Base-by-base conservation (phyloP, 2,888 invertebrate species). In the Odontocolon sp. region DNA sequence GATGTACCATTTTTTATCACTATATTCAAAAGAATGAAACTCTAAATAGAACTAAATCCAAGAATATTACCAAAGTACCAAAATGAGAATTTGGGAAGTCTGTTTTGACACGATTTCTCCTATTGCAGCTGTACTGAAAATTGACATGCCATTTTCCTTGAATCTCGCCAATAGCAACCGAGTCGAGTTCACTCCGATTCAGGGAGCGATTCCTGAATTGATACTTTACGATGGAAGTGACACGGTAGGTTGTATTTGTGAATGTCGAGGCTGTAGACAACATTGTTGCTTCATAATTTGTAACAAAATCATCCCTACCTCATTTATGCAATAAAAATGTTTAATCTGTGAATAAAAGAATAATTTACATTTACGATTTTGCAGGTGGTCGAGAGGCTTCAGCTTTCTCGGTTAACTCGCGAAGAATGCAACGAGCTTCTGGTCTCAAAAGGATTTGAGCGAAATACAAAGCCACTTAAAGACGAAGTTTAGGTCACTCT, bases 351-450 rank as follows among this genome's bases (percentile, higher is more conserved):
- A 42, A 23, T 9, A 5, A 67, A 6, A 36, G 28, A 57, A 63
- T 52, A 11, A 45, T 31, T 42, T 47, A 59, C 38, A 69, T 69
- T 69, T 74, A 63, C 33, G 14, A 40, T 57, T 36, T 86, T 87
- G 2, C 78, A 92, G 83, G 94, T 94, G 88, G 87, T 95, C 4
- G 94, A 95, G 86, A 92, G 94, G 77, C 85, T 95, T 52, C 89
- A 91, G 38, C 89, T 96, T 38, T 92, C 92, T 0, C 87, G 90
- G 26, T 90, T 94, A 11, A 92, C 91, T 33, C 92, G 95, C 23
- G 85, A 93, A 28, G 93, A 95, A 85, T 95, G 95, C 88, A 95
- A 95, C 83, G 91, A 94, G 5, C 90, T 95, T 0, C 83, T 95
- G 11, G 83, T 90, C 69, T 90, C 90, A 18, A 93, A 92, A 86